phyloP scores from a whole-genome alignment of 2,113 vertebrate species.

The Silurus glanis region DNA sequence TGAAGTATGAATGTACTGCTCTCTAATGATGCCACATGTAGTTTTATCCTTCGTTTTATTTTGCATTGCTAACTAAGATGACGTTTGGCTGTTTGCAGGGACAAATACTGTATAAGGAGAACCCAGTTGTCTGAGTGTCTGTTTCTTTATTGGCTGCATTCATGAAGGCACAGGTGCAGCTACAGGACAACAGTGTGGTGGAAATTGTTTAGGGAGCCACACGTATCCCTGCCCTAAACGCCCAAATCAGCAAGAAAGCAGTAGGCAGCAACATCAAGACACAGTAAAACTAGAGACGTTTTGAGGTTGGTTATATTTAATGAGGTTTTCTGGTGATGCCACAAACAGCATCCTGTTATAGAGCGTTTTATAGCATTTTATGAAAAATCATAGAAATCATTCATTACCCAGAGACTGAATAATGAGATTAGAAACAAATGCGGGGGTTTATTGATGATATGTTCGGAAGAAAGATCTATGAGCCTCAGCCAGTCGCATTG shows the following conservation, averaged over 20 bases:
- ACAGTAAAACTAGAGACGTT: constrained; percentile 75
- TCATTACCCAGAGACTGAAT: neutral
- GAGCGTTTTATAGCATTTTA: neutral
- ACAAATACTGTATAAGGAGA: constrained; percentile 57
- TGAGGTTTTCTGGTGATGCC: neutral
- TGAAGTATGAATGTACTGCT: neutral
- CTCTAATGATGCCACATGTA: neutral
- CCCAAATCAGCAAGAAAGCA: constrained; percentile 77
- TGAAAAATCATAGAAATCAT: neutral
- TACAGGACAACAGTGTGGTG: constrained; percentile 67
- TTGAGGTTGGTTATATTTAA: neutral
- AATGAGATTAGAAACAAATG: neutral
- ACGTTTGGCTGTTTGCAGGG: constrained; percentile 56
- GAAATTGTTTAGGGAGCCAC: constrained; percentile 82
- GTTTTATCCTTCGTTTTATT: neutral
- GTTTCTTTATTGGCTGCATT: constrained; percentile 68
- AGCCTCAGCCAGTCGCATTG: neutral
- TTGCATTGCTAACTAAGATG: neutral
- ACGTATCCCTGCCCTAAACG: constrained; percentile 77
- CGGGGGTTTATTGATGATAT: neutral
- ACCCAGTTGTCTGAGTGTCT: constrained; percentile 59
- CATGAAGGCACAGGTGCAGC: constrained; percentile 70
- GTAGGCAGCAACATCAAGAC: constrained; percentile 79
- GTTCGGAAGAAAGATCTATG: neutral
- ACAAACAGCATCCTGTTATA: neutral